Percentiles rank a stretch among this genome's conserved stretches.
phyloP scores from a whole-genome alignment of 2,888 invertebrate genomes.

The Eurytoma californica region DNA sequence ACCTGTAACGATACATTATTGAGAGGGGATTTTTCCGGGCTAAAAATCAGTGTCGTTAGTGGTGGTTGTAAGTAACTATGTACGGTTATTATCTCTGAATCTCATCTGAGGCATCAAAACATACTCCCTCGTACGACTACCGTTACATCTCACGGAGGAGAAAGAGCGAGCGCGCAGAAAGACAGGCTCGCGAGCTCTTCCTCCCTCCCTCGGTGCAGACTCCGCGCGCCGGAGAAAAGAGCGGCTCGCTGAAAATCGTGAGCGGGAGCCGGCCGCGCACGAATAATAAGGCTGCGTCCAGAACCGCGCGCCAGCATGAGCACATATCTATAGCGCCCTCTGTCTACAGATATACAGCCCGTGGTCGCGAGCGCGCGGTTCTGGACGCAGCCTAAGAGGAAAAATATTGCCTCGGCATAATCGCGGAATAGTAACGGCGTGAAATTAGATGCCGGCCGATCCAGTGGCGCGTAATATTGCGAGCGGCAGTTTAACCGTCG shows the following conservation, averaged over 20 bases:
- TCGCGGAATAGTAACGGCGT: constrained; percentile 47
- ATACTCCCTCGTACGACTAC: constrained; percentile 53
- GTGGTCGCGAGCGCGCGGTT: too few relatives aligned
- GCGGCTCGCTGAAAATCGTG: too few relatives aligned
- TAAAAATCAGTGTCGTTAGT: constrained; percentile 35
- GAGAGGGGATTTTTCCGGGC: not conserved
- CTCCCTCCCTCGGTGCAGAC: not conserved
- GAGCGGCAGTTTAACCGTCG: not conserved
- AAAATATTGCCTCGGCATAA: constrained; percentile 44
- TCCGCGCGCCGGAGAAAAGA: too few relatives aligned
- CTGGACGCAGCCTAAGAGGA: too few relatives aligned
- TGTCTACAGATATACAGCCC: too few relatives aligned
- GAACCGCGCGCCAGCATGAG: too few relatives aligned
- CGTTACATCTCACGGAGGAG: constrained; percentile 46
- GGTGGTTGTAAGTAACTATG: constrained; percentile 35
- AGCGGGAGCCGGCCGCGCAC: constrained; percentile 3
- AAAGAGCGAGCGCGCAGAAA: constrained; percentile 17
- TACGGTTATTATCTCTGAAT: constrained; percentile 47
- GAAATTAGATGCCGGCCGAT: constrained; percentile 50
- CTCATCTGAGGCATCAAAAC: constrained; percentile 54
- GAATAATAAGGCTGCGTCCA: too few relatives aligned
- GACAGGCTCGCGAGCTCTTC: constrained; percentile 8
- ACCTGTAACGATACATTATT: constrained; percentile 15
- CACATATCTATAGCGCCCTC: too few relatives aligned
- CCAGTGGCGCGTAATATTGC: constrained; percentile 32